Evolutionary conservation across 1,140 invertebrate species (phyloP), one percentile per base, ranked within the genome.

Genomic region (Rhagoletis zephyria): DNA sequence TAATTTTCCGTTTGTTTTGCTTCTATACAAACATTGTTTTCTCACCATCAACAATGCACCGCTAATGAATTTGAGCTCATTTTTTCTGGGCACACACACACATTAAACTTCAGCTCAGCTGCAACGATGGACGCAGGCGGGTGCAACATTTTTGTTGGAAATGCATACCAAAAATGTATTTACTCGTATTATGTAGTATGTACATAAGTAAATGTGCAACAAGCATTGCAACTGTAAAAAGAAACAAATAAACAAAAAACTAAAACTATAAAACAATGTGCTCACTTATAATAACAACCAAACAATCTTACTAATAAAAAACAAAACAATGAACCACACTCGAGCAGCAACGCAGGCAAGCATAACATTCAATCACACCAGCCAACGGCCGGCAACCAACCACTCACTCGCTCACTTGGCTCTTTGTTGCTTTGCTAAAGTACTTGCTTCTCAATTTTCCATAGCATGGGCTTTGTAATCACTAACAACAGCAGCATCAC

Each of bases 51-150:
- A 81, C 45, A 81, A 81, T 81, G 48, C 7, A 10, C 45, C 51
- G 42, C 74, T 81, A 56, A 81, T 81, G 74, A 81, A 81, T 81
- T 56, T 81, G 74, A 19, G 74, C 74, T 10, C 4, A 30, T 30
- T 81, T 77, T 74, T 67, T 42, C 40, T 19, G 19, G 7, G 45
- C 7, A 7, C 6, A 4, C 5, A 14, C 16, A n/a, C 61, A 74
- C 0, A 4, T 45, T 74, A 74, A 74, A n/a, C 70, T 74, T 40
- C 70, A 51, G 42, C 45, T 74, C 45, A 74, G 42, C 70, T 74
- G 70, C 70, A 51, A 14, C 45, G 70, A 7, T 45, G 30, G 16
- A 56, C 56, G 74, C 48, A 81, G n/a, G 30, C 9, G 14, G 3
- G n/a, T 4, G 7, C 48, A 42, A 14, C 61, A 63, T 14, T 16